Percentiles rank a stretch among this genome's conserved stretches.
These are phyloP conservation scores for Pedicia rivosa DNA, from an alignment of 2,888 invertebrate genomes.

Conservation along the genomic window DNA sequence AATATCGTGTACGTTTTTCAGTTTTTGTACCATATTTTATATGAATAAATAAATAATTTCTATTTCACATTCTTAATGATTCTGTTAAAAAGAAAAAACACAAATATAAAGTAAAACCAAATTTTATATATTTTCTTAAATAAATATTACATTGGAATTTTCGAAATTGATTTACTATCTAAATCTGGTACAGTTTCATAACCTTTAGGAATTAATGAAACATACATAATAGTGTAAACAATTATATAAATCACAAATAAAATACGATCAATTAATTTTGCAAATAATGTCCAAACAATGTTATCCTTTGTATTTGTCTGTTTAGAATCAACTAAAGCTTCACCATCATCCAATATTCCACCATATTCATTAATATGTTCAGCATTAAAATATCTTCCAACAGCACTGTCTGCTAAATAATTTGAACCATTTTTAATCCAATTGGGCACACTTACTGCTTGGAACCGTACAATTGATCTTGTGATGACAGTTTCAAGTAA, in stretches of 20 bases:
- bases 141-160: too few relatives aligned
- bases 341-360: neutral
- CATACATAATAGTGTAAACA: slow-evolving; percentile 8
- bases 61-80: too few relatives aligned
- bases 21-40: too few relatives aligned
- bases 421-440: slow-evolving; percentile 11
- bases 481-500: slow-evolving; percentile 11
- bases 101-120: too few relatives aligned
- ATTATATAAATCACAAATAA: slow-evolving; percentile 8
- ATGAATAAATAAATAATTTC: too few relatives aligned
- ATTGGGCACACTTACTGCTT: slow-evolving; percentile 7
- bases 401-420: neutral
- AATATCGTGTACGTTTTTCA: too few relatives aligned
- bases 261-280: slow-evolving; percentile 10
- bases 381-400: neutral
- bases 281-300: slow-evolving; percentile 8
- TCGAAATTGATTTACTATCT: too few relatives aligned
- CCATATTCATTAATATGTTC: neutral
- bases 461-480: slow-evolving; percentile 8
- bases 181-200: too few relatives aligned
- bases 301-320: neutral
- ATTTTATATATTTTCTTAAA: too few relatives aligned
- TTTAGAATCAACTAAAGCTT: too few relatives aligned
- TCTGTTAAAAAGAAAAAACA: too few relatives aligned
- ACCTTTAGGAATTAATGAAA: slow-evolving; percentile 8